These are phyloP conservation scores for Orius laevigatus DNA, from an alignment of 1,140 invertebrate species.

Conservation along the genomic window DNA sequence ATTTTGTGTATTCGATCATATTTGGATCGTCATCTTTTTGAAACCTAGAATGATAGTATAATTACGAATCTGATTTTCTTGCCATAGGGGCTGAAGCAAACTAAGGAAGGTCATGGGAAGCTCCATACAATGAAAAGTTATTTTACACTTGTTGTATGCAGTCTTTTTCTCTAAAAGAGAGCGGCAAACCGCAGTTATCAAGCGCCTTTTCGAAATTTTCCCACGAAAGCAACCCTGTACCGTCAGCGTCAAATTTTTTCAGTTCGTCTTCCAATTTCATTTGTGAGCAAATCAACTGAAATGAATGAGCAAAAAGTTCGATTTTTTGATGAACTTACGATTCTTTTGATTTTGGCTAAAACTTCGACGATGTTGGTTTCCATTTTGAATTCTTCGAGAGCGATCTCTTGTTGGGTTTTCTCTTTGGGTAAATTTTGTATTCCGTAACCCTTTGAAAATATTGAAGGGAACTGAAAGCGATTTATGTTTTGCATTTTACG, in stretches of 20 bases:
- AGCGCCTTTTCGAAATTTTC: neutral
- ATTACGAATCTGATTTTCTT: no score
- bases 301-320: neutral
- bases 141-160: neutral
- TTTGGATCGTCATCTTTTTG: neutral
- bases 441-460: no score
- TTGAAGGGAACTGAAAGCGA: no score
- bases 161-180: neutral
- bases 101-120: no score
- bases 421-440: no score
- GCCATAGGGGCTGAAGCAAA: no score
- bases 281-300: conserved; percentile 2
- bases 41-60: neutral
- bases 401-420: no score
- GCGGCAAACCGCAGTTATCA: neutral
- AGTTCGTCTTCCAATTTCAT: neutral
- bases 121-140: no score
- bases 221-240: neutral
- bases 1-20: neutral
- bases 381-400: neutral
- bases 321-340: neutral
- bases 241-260: neutral
- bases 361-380: conserved; percentile 2
- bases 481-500: no score
- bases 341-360: neutral